Evolutionary conservation across 2,888 invertebrate species (phyloP).

Genomic region (Dicranocentrus wangi): DNA sequence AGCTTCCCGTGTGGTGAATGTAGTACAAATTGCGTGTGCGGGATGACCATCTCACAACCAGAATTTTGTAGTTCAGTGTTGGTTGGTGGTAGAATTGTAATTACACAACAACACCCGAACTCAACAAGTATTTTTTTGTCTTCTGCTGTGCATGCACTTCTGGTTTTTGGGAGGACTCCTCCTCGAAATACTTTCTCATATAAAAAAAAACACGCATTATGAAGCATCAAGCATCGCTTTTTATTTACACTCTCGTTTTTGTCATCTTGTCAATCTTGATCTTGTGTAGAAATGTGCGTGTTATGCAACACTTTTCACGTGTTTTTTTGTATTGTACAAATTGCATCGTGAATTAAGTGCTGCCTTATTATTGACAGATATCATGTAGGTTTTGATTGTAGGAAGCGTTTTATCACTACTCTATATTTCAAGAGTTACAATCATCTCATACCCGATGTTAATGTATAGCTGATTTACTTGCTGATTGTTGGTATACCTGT

Average conservation of each 20-base stretch:
- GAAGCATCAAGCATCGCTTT: not conserved
- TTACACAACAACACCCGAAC: not conserved
- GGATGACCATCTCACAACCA: not conserved
- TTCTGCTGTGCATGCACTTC: not conserved
- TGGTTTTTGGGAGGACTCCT: not conserved
- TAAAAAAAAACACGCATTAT: slow-evolving; percentile 1
- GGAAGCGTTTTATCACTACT: no score
- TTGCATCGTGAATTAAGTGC: not conserved
- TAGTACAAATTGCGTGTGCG: not conserved
- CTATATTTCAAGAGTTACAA: no score
- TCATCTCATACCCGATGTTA: not conserved
- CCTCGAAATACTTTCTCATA: not conserved
- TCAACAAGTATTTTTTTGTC: not conserved
- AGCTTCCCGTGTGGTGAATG: not conserved
- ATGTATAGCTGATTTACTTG: not conserved
- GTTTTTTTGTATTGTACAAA: not conserved
- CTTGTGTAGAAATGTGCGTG: not conserved
- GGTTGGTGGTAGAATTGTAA: not conserved
- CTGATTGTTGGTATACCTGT: not conserved
- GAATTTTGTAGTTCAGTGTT: not conserved
- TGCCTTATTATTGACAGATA: no score
- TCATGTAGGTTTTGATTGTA: no score
- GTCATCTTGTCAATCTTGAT: not conserved
- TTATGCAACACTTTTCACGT: not conserved
- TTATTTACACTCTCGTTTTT: not conserved